A percentile compares a stretch with the other conserved stretches of the same genome.
phyloP scores from a whole-genome alignment of 2,888 invertebrate species.

The Dolichomitus sp. region DNA sequence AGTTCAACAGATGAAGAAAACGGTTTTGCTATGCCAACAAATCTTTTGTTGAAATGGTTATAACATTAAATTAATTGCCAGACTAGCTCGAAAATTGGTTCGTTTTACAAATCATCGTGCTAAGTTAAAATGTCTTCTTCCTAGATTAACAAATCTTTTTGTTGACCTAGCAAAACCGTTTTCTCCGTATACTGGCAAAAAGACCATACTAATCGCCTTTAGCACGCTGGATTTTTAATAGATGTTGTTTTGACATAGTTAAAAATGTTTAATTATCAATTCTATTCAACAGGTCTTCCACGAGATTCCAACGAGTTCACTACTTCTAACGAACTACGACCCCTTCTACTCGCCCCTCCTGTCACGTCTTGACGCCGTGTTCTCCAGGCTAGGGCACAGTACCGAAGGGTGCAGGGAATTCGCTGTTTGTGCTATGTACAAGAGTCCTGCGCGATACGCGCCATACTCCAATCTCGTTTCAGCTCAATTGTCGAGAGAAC shows the following conservation, averaged over 20 bases:
- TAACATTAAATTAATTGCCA: no score
- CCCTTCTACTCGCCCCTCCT: conserved; percentile 96
- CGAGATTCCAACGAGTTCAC: conserved; percentile 94
- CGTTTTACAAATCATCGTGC: no score
- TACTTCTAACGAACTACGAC: conserved; percentile 94
- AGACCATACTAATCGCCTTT: no score
- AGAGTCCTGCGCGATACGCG: conserved; percentile 95
- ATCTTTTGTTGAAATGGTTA: no score
- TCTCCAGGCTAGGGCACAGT: conserved; percentile 90
- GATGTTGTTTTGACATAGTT: not conserved
- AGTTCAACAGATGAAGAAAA: no score
- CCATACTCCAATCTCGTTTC: conserved; percentile 96
- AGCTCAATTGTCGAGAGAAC: conserved; percentile 95
- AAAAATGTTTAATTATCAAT: not conserved
- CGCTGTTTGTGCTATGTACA: conserved; percentile 95
- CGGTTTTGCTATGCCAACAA: no score
- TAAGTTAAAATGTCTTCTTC: no score
- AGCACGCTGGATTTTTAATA: not conserved
- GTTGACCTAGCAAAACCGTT: no score
- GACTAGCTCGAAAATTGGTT: no score
- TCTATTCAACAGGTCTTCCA: conserved; percentile 90
- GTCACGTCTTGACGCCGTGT: conserved; percentile 94
- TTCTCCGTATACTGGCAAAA: no score
- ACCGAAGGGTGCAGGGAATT: conserved; percentile 92
- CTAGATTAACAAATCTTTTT: no score